Percentiles rank a stretch among this genome's conserved stretches.
Conservation (phyloP, 2,888 invertebrate species). For the Ophion obscuratus region DNA sequence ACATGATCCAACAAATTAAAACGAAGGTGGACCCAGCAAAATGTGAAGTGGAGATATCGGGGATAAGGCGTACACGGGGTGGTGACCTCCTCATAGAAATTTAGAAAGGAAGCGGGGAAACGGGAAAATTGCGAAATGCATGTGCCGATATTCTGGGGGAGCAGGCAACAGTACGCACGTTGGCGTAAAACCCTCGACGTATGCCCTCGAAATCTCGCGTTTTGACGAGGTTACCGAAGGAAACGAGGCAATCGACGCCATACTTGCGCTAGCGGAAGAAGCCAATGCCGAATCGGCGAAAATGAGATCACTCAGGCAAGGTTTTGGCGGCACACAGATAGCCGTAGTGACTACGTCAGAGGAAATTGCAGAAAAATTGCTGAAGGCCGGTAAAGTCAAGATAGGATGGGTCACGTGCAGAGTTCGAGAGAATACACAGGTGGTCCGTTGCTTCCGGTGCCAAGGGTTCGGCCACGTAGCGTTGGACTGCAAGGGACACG, state of each 20-base stretch:
- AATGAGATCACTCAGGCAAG: conserved; percentile 23
- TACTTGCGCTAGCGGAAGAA: conserved; percentile 6
- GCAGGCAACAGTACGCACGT: conserved; percentile 30
- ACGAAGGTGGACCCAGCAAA: conserved; percentile 31
- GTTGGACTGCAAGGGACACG: conserved; percentile 49
- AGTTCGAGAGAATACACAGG: conserved; percentile 34
- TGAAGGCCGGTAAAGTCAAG: conserved; percentile 18
- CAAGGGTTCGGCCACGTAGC: conserved; percentile 60
- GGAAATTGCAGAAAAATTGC: conserved; percentile 31
- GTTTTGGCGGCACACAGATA: conserved; percentile 45
- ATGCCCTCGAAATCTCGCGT: conserved; percentile 59
- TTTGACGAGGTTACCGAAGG: conserved; percentile 55
- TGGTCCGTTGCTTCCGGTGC: conserved; percentile 61
- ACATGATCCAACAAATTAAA: conserved; percentile 29
- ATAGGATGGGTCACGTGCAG: conserved; percentile 57
- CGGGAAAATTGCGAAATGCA: conserved; percentile 24
- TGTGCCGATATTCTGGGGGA: neutral
- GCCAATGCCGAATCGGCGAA: conserved; percentile 9
- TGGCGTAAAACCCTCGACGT: conserved; percentile 19
- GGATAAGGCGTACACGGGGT: conserved; percentile 35
- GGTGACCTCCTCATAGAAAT: conserved; percentile 35
- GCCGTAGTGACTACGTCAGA: conserved; percentile 53
- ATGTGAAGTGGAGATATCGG: conserved; percentile 20
- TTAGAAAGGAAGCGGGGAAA: conserved; percentile 50
- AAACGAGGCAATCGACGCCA: conserved; percentile 5